phyloP scores from a whole-genome alignment of 2,113 vertebrate genomes.

The Apistogramma diplotaenia region DNA sequence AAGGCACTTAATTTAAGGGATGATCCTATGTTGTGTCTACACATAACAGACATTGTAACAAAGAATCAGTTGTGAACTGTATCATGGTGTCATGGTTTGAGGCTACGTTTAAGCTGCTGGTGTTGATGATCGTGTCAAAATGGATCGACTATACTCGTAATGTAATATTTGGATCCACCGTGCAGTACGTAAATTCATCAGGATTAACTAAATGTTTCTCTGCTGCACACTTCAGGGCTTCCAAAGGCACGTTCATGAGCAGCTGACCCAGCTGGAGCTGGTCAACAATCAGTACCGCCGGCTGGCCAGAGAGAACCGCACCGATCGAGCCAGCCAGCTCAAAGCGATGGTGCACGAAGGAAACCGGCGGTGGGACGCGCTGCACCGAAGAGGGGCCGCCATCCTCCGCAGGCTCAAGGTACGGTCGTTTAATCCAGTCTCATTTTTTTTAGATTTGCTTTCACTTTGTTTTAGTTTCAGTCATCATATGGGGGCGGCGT shows the following conservation, averaged over 20 bases:
- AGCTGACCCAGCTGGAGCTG: slow-evolving; percentile 88
- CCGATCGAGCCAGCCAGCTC: slow-evolving; percentile 85
- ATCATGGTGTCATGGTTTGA: no score
- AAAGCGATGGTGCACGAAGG: slow-evolving; percentile 87
- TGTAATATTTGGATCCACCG: no score
- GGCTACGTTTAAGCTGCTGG: no score
- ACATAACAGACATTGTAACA: no score
- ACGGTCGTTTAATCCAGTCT: background rate
- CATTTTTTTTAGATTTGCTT: background rate
- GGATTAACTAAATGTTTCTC: no score
- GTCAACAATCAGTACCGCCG: slow-evolving; percentile 94
- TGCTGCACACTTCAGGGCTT: slow-evolving; percentile 77
- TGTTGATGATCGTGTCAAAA: no score
- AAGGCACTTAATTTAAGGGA: no score
- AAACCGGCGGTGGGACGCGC: slow-evolving; percentile 90
- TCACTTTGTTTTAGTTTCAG: background rate
- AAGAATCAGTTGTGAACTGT: no score
- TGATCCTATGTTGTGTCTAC: no score
- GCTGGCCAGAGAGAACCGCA: slow-evolving; percentile 91
- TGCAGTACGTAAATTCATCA: no score
- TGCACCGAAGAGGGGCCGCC: slow-evolving; percentile 84
- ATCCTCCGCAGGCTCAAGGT: slow-evolving; percentile 90
- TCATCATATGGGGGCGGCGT: background rate
- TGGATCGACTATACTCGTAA: no score
- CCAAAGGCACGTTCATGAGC: slow-evolving; percentile 89